Evolutionary conservation across 2,797 vertebrate genomes (phyloP).

Genomic region (Mergus octosetaceus): DNA sequence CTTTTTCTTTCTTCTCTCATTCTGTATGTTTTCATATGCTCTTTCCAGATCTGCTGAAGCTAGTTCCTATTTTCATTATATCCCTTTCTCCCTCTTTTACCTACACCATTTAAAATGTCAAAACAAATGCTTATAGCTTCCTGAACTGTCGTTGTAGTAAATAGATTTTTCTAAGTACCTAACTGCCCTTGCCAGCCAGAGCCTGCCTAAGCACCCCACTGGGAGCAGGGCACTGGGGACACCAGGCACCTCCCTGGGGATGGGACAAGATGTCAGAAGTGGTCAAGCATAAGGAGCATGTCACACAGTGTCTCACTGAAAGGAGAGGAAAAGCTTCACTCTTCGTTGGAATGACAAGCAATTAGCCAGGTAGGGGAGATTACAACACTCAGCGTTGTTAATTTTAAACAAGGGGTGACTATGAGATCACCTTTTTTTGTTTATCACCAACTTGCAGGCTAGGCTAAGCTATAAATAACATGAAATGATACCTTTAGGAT

Average conservation of each 20-base stretch:
- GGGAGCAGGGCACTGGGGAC: not conserved
- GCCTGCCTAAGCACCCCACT: rapidly evolving
- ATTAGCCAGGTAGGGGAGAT: not conserved
- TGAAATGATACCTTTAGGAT: rapidly evolving
- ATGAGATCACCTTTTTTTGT: not conserved
- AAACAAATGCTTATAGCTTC: not conserved
- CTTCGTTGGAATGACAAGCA: not conserved
- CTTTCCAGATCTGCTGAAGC: not conserved
- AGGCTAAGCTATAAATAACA: not conserved
- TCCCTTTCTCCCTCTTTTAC: not conserved
- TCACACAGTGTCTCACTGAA: rapidly evolving
- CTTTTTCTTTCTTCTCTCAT: not conserved
- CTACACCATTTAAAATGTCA: not conserved
- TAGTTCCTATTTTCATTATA: not conserved
- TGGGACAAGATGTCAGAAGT: not conserved
- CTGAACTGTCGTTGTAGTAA: not conserved
- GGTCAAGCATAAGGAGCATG: too few species aligned
- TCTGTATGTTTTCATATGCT: not conserved
- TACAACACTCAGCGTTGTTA: not conserved
- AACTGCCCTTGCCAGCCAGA: not conserved
- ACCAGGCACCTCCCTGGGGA: not conserved
- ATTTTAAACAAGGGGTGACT: not conserved
- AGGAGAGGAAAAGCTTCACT: not conserved
- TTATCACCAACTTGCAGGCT: not conserved
- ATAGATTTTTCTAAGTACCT: not conserved